Conservation (phyloP, 2,888 invertebrate species). For the Lamellibrachia columna region DNA sequence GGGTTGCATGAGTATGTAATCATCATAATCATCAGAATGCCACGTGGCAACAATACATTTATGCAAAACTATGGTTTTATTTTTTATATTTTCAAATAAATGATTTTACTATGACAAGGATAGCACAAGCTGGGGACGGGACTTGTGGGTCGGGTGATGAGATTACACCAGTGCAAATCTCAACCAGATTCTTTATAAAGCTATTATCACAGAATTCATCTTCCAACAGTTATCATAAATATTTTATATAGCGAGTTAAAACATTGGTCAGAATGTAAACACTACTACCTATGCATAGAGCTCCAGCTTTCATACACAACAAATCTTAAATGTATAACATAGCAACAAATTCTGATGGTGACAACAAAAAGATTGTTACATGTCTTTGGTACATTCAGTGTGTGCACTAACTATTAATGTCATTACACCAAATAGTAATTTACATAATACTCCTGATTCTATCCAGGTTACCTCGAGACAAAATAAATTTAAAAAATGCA, state of each 20-base stretch:
- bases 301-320: background rate
- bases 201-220: background rate
- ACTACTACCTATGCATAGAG: background rate
- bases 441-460: background rate
- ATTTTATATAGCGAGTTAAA: background rate
- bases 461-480: background rate
- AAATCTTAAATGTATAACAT: conserved; percentile 7
- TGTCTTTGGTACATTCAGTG: background rate
- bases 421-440: background rate
- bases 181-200: background rate
- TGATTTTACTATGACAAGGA: background rate
- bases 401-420: background rate
- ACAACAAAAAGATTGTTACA: background rate
- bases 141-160: background rate
- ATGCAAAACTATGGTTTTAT: background rate
- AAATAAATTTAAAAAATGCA: background rate
- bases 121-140: background rate
- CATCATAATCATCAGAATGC: background rate
- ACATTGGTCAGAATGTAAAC: background rate
- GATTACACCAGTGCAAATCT: background rate
- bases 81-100: background rate
- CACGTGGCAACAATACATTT: background rate
- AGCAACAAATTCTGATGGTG: background rate
- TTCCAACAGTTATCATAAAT: background rate
- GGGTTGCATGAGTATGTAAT: background rate